Evolutionary conservation across 1,140 invertebrate genomes (phyloP).

Genomic region (Phocides pigmalion): DNA sequence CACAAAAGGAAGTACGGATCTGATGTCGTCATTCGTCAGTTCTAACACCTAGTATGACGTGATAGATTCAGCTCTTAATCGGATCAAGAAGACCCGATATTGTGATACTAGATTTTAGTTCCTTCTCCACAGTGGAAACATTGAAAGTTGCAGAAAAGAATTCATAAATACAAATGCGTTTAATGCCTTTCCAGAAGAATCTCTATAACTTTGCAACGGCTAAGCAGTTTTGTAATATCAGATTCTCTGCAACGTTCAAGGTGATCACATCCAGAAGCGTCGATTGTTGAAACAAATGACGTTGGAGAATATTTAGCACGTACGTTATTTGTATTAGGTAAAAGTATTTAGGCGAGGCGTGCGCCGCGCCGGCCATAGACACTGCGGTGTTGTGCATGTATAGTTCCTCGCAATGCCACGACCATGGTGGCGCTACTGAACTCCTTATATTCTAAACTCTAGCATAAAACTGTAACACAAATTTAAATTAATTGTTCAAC

Average conservation of each 20-base stretch:
- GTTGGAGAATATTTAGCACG: slow-evolving; percentile 73
- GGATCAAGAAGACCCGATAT: slow-evolving; percentile 74
- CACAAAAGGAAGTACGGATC: slow-evolving; percentile 27
- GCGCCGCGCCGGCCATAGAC: slow-evolving; percentile 67
- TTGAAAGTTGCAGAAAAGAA: slow-evolving; percentile 50
- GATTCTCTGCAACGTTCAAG: slow-evolving; percentile 49
- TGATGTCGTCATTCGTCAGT: slow-evolving; percentile 24
- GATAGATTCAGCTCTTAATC: slow-evolving; percentile 59
- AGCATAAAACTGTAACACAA: slow-evolving; percentile 76
- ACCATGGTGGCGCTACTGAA: slow-evolving; percentile 70
- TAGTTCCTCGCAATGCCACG: slow-evolving; percentile 80
- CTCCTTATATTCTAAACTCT: slow-evolving; percentile 81
- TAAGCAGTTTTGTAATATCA: background rate
- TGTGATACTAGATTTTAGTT: slow-evolving; percentile 84
- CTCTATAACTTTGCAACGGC: slow-evolving; percentile 43
- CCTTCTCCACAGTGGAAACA: slow-evolving; percentile 64
- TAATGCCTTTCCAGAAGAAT: slow-evolving; percentile 36
- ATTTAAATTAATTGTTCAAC: slow-evolving; percentile 70
- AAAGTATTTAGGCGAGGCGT: slow-evolving; percentile 68
- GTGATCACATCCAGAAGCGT: slow-evolving; percentile 49
- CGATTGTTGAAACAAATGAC: slow-evolving; percentile 63
- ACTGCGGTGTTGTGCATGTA: slow-evolving; percentile 78
- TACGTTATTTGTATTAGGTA: slow-evolving; percentile 65
- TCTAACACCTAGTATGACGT: slow-evolving; percentile 40
- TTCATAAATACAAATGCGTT: background rate